Evolutionary conservation across 2,888 invertebrate species (phyloP), one percentile per base, ranked within the genome.

Genomic region (Liodrosophila aerea): DNA sequence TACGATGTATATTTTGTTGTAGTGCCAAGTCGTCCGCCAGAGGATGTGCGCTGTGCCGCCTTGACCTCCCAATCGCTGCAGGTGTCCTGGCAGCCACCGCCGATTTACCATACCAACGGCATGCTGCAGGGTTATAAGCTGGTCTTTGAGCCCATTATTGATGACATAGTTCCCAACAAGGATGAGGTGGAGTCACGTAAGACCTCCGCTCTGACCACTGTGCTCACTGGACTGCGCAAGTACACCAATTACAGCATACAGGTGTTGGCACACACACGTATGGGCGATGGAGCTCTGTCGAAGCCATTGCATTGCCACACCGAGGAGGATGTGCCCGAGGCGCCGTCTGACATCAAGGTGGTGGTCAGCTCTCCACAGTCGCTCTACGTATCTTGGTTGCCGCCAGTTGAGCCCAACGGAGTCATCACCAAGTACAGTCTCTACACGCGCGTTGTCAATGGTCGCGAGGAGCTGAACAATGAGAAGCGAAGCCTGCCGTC

Each of bases 161-260:
- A 93, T 59, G 93, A 93, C 60, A 88, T 90, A 36, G 76, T 87
- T 18, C 87, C 85, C 45, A 91, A 89, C 34, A 92, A 91, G 69
- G 92, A 92, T 63, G 92, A 92, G 70, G 91, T 92, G 44, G 92
- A 92, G 75, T 92, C 92, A 1, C 91, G 93, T 18, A 94, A 94
- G 87, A 94, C 94, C 0, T 93, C 93, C 15, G 93, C 93, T 0
- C 89, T 94, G 57, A 94, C 93, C 31, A 93, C 93, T 1, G 94
- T 94, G 47, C 91, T 95, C 22, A 93, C 93, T 0, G 93, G 93
- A 2, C 91, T 96, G 62, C 92, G 93, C 81, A 94, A 94, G 85
- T 95, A 92, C 88, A 94, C 95, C 29, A 96, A 96, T 89, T 96
- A 96, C 89, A 95, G 95, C 86, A 92, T 96, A 61, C 94, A 95